These are phyloP conservation scores for Monopterus albus DNA, from an alignment of 2,113 vertebrate species.

Conservation along the genomic window DNA sequence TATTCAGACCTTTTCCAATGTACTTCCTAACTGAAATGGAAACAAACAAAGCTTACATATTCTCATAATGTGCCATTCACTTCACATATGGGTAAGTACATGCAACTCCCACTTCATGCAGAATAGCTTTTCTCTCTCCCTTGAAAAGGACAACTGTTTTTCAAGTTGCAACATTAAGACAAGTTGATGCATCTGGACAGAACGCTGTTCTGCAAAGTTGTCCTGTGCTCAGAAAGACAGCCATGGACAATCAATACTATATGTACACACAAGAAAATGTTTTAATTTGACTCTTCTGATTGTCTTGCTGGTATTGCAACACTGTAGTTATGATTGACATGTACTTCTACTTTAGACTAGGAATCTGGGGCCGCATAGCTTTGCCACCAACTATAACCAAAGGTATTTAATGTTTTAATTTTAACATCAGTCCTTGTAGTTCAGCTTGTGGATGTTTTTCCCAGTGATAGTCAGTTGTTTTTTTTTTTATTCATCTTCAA, in stretches of 20 bases:
- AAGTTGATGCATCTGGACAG: no score
- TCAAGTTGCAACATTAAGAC: constrained; percentile 62
- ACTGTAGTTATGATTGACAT: neutral
- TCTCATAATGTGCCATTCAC: constrained; percentile 55
- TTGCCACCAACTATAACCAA: neutral
- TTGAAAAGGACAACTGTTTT: constrained; percentile 60
- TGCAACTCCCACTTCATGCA: constrained; percentile 60
- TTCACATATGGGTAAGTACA: constrained; percentile 58
- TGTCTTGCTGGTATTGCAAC: neutral
- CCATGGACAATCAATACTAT: constrained; percentile 5
- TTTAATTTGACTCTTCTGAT: neutral
- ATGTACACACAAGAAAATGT: neutral
- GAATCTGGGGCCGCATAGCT: no score
- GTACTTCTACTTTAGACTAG: neutral
- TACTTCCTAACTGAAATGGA: constrained; percentile 70
- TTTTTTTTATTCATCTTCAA: neutral
- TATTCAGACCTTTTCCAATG: constrained; percentile 59
- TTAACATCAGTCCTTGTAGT: neutral
- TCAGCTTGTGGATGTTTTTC: neutral
- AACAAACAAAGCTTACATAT: constrained; percentile 64
- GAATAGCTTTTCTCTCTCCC: constrained; percentile 53
- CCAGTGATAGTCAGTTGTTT: no score
- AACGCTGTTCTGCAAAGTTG: constrained; percentile 40
- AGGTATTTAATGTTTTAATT: neutral
- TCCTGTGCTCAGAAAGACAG: neutral